Evolutionary conservation across 2,797 vertebrate genomes (phyloP), one percentile per base, ranked within the genome.

Genomic region (Prunella strophiata): DNA sequence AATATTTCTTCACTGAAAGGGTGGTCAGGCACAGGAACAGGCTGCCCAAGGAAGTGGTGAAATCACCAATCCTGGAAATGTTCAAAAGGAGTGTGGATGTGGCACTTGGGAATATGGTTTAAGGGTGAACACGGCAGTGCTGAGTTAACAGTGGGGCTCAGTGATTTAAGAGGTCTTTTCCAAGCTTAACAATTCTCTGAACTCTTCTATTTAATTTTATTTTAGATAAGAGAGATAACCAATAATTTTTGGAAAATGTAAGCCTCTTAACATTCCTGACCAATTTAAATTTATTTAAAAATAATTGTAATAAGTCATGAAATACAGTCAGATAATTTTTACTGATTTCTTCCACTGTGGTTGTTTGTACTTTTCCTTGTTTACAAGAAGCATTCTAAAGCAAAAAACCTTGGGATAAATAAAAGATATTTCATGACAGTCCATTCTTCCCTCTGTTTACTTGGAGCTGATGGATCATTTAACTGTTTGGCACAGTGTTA

Each of bases 141-240:
- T 51, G 51, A 26, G 26, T 48, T 68, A 42, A 36, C 0, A 0
- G 10, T 10, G 7, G 9, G 25, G 45, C 7, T 83, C 1, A 0
- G 21, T 36, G 6, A 51, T 40, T 63, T 83, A 43, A 52, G 26
- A 38, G 3, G 7, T 52, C 43, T 58, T 45, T 63, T 65, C 30
- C 21, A 52, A 40, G 6, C 4, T 52, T 23, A 32, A 16, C 1
- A 30, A 30, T 51, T 51, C 58, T 65, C 16, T 27, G 21, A 65
- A 34, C 1, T 61, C 8, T 7, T 59, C 32, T 70, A 18, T 22
- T 89, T 78, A 27, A 52, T 78, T 93, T 78, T 70, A 50, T 71
- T 79, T 72, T 73, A 51, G 22, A 81, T 34, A 25, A 25, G 7
- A 27, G 25, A 87, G 5, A 65, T 52, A 78, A 75, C 3, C 2